phyloP scores from a whole-genome alignment of 2,888 invertebrate species.

The Phragmatobia fuliginosa region DNA sequence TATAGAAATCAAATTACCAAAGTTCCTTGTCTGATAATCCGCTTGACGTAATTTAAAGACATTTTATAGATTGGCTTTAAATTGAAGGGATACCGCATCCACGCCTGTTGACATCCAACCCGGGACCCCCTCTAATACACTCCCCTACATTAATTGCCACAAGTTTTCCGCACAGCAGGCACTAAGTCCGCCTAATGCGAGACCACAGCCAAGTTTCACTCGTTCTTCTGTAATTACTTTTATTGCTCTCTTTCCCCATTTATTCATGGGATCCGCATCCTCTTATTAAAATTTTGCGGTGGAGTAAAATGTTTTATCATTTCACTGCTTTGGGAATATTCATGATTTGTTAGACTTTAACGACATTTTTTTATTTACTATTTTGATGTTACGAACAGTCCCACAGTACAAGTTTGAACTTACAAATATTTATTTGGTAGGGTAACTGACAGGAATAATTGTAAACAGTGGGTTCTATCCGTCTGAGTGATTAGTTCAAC shows the following conservation, averaged over 20 bases:
- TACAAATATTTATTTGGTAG: neutral
- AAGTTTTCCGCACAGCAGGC: constrained; percentile 71
- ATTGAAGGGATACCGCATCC: constrained; percentile 32
- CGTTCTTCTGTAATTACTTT: constrained; percentile 74
- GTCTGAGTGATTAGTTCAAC: neutral
- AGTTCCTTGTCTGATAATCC: constrained; percentile 27
- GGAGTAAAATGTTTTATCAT: constrained; percentile 31
- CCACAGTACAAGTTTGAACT: neutral
- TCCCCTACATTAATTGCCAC: constrained; percentile 70
- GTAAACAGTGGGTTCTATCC: neutral
- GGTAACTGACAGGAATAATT: neutral
- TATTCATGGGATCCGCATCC: constrained; percentile 63
- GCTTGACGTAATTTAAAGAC: constrained; percentile 35
- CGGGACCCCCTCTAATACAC: constrained; percentile 53
- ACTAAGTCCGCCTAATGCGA: constrained; percentile 72
- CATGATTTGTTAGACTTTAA: constrained; percentile 24
- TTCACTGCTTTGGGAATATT: constrained; percentile 20
- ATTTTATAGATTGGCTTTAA: constrained; percentile 36
- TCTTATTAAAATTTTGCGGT: constrained; percentile 53
- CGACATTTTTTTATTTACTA: constrained; percentile 25
- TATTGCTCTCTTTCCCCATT: constrained; percentile 70
- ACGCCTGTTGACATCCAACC: constrained; percentile 40
- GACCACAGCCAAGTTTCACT: constrained; percentile 71
- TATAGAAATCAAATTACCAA: constrained; percentile 29
- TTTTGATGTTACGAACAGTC: constrained; percentile 14